phyloP scores from a whole-genome alignment of 2,888 invertebrate species.

The Pimpla rufipes region DNA sequence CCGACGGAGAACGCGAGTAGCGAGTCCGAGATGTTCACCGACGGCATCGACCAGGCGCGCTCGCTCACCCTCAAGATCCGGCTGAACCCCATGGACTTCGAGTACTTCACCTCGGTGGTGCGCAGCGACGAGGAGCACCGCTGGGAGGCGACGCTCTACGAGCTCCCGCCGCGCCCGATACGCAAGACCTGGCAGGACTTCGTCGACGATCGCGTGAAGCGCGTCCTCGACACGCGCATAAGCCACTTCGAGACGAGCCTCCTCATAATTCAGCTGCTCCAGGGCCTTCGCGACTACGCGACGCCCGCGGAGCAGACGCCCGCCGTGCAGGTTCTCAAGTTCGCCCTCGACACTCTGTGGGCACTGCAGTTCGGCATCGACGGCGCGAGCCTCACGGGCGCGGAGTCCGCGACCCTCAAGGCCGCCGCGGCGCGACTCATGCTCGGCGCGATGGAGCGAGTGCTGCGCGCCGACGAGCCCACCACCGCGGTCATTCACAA shows the following conservation, averaged over 20 bases:
- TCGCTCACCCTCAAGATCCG: conserved; percentile 87
- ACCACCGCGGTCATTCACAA: conserved; percentile 87
- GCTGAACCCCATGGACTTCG: conserved; percentile 88
- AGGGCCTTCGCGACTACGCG: conserved; percentile 87
- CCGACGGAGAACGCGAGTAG: conserved; percentile 75
- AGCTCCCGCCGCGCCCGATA: conserved; percentile 82
- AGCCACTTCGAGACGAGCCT: conserved; percentile 87
- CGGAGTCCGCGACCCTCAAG: conserved; percentile 86
- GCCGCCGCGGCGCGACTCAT: conserved; percentile 87
- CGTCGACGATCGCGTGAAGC: conserved; percentile 86
- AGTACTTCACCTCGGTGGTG: conserved; percentile 87
- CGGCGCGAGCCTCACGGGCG: conserved; percentile 82
- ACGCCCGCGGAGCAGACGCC: conserved; percentile 87
- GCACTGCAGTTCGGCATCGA: conserved; percentile 88
- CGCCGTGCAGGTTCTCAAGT: conserved; percentile 88
- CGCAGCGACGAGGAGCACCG: conserved; percentile 86
- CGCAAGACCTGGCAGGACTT: conserved; percentile 87
- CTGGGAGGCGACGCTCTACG: conserved; percentile 83
- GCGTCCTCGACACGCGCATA: conserved; percentile 86
- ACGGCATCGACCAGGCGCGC: conserved; percentile 86
- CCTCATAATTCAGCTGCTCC: conserved; percentile 87
- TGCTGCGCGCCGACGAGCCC: conserved; percentile 86
- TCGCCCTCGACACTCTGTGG: conserved; percentile 88
- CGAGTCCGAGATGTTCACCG: conserved; percentile 81
- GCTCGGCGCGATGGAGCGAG: conserved; percentile 87